Conservation (phyloP, 1,140 invertebrate genomes). For the Aphaenogaster rudis region DNA sequence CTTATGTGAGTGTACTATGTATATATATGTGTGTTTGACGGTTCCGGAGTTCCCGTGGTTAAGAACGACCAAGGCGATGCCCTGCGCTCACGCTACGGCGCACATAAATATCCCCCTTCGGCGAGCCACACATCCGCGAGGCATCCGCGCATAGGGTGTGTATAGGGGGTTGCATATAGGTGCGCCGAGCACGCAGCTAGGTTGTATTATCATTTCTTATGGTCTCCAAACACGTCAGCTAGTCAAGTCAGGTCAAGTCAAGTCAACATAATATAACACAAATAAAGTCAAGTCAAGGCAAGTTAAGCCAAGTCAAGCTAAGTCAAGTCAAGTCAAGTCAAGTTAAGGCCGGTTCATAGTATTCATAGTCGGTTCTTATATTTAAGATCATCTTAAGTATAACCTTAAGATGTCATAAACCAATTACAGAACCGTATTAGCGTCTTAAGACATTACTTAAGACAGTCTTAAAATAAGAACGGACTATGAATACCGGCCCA, state of each 20-base stretch:
- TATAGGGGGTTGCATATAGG: conserved; percentile 39
- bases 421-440: too few relatives aligned
- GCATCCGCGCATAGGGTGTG: conserved; percentile 49
- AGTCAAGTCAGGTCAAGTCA: background rate
- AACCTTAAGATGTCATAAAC: too few relatives aligned
- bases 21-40: background rate
- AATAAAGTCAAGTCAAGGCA: background rate
- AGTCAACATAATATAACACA: background rate
- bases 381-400: too few relatives aligned
- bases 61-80: conserved; percentile 42
- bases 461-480: too few relatives aligned
- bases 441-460: too few relatives aligned
- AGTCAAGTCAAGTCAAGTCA: too few relatives aligned
- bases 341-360: too few relatives aligned
- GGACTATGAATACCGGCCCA: too few relatives aligned
- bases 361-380: too few relatives aligned
- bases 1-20: background rate
- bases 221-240: conserved; percentile 57
- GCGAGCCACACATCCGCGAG: conserved; percentile 60
- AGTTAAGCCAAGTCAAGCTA: background rate
- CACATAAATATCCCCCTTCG: conserved; percentile 75
- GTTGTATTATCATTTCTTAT: conserved; percentile 77
- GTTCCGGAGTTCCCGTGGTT: background rate
- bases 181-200: conserved; percentile 27
- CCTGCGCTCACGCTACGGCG: conserved; percentile 74